Percentiles rank a stretch among this genome's conserved stretches.
Evolutionary conservation across 2,113 vertebrate species (phyloP).

Genomic region (Archilochus colubris): DNA sequence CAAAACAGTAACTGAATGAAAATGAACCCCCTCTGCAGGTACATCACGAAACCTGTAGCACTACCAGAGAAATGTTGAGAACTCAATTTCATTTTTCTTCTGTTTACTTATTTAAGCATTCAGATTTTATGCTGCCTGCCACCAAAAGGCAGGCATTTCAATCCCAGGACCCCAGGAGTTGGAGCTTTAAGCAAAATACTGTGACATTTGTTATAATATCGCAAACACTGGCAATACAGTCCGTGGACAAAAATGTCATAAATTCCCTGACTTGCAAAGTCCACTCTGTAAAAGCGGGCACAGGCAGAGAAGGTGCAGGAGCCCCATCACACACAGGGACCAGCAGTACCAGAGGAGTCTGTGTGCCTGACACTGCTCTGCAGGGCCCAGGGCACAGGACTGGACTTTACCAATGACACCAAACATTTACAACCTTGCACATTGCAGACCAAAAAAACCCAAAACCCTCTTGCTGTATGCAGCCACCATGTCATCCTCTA

Average conservation of each 20-base stretch:
- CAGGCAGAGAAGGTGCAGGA: background rate
- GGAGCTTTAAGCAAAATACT: background rate
- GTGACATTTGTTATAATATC: background rate
- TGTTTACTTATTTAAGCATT: background rate
- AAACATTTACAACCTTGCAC: background rate
- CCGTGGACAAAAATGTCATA: background rate
- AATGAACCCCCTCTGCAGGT: background rate
- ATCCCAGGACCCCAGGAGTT: background rate
- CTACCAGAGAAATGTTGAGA: background rate
- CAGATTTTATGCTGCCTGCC: background rate
- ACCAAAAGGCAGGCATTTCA: background rate
- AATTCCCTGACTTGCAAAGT: background rate
- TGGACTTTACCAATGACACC: background rate
- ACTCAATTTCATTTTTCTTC: background rate
- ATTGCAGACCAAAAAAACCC: background rate
- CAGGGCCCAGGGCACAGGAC: rapidly evolving
- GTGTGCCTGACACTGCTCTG: background rate
- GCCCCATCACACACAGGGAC: rapidly evolving
- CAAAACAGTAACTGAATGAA: background rate
- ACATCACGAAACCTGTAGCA: background rate
- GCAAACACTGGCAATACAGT: background rate
- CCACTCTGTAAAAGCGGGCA: background rate
- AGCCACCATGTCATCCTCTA: background rate
- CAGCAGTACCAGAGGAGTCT: background rate
- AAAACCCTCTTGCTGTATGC: background rate